Base-by-base conservation (phyloP, 2,113 vertebrate genomes). In the Paradoxurus hermaphroditus region DNA sequence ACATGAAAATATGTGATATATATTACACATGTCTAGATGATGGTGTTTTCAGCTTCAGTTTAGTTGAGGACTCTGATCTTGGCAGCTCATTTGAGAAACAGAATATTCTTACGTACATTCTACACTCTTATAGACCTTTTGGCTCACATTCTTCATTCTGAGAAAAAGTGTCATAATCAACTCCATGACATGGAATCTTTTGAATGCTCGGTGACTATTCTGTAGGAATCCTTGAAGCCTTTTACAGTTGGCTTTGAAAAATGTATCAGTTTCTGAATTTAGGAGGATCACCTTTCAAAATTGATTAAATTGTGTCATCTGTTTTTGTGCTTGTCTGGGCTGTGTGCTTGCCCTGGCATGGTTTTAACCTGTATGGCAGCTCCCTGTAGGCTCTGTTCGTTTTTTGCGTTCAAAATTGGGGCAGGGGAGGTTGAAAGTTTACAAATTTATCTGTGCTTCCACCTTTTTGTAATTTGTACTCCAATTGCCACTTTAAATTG, bases 211-310 rank as follows among this genome's bases (percentile, higher is more conserved):
- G 68, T 82, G 68, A 53, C 49, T 34, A 6, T 91, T 93, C 63
- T 68, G 3, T 62, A 89, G 44, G 75, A 93, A 39, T 18, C 27
- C 94, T 91, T 67, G 13, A 86, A 51, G 84, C 23, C 46, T 86
- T 91, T 93, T 63, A 65, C 75, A 92, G 25, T 49, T 68, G 53
- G 34, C 39, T 86, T 86, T 72, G 49, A 59, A 73, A 83, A 77
- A 72, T 46, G n/a, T 46, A 81, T 46, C 63, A 25, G 41, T 87
- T 94, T 96, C 91, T 91, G 25, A 95, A 83, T 75, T 87, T 88
- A 34, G 63, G 41, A 49, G 29, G 62, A 27, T 93, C n/a, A 0
- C 41, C 83, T 97, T 96, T 95, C 88, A 93, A 90, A 90, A 63
- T 15, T 36, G 72, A 87, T 92, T 88, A 49, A 68, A 36, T 94